Conservation (phyloP, 1,140 invertebrate species). For the Palaemon carinicauda region DNA sequence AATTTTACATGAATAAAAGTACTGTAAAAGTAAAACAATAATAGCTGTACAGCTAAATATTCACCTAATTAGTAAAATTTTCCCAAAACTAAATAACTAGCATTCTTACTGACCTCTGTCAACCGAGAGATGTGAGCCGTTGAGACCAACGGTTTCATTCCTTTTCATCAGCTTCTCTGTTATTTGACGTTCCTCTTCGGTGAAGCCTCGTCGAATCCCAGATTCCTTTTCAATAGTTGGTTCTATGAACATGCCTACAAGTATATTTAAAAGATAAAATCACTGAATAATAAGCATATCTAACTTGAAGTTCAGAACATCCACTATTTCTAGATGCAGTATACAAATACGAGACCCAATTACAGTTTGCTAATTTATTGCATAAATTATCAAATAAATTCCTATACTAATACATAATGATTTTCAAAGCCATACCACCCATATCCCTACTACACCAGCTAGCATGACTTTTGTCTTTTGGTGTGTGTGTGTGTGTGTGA, state of each 20-base stretch:
- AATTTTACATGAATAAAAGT: background rate
- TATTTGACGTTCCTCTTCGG: conserved; percentile 50
- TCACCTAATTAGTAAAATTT: background rate
- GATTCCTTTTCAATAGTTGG: conserved; percentile 55
- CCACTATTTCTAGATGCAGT: too few species aligned
- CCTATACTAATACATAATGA: too few species aligned
- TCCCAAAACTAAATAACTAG: background rate
- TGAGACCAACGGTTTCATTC: conserved; percentile 54
- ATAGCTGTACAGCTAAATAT: too few species aligned
- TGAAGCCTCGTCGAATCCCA: conserved; percentile 44
- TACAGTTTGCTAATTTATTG: too few species aligned
- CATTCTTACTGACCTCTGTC: conserved; percentile 32
- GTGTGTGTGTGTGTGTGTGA: too few species aligned
- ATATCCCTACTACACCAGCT: too few species aligned
- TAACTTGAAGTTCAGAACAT: background rate
- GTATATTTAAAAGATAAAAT: background rate
- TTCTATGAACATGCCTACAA: conserved; percentile 60
- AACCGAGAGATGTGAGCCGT: conserved; percentile 53
- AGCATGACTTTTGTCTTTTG: too few species aligned
- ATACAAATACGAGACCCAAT: too few species aligned
- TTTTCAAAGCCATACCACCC: too few species aligned
- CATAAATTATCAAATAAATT: too few species aligned
- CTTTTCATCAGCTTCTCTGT: conserved; percentile 49
- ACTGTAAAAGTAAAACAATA: background rate
- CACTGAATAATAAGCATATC: conserved; percentile 62